Evolutionary conservation across 2,888 invertebrate species (phyloP).

Genomic region (Phasia obesa): DNA sequence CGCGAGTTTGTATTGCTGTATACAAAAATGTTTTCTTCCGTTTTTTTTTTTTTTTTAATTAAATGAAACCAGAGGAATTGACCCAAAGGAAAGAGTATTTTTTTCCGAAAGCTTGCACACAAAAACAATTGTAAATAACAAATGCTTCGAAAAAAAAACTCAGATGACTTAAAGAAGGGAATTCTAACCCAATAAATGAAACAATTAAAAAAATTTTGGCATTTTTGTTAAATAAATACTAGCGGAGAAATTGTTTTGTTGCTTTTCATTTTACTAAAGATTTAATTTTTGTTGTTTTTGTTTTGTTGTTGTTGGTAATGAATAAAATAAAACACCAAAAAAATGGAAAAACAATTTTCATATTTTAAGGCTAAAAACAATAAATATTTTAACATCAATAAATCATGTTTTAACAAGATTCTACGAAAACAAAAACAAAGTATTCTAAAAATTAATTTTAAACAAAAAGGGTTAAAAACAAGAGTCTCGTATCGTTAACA

Average conservation of each 20-base stretch:
- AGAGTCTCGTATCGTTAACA: slow-evolving; percentile 19
- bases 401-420: slow-evolving; percentile 78
- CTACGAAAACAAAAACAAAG: slow-evolving; percentile 45
- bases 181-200: slow-evolving; percentile 29
- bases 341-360: slow-evolving; percentile 69
- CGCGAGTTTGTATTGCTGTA: slow-evolving; percentile 57
- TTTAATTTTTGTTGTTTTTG: slow-evolving; percentile 26
- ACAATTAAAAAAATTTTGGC: slow-evolving; percentile 31
- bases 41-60: slow-evolving; percentile 79
- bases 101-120: slow-evolving; percentile 71
- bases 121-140: slow-evolving; percentile 68
- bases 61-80: slow-evolving; percentile 82
- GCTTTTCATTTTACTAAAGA: slow-evolving; percentile 7
- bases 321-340: slow-evolving; percentile 28
- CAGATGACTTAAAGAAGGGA: slow-evolving; percentile 58
- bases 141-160: slow-evolving; percentile 16
- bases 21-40: slow-evolving; percentile 50
- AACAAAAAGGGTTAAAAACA: slow-evolving; percentile 56
- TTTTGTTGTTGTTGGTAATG: slow-evolving; percentile 15
- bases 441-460: slow-evolving; percentile 55
- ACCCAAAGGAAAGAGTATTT: slow-evolving; percentile 75
- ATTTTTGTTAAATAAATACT: slow-evolving; percentile 45
- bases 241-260: slow-evolving; percentile 9
- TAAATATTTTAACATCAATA: slow-evolving; percentile 81
- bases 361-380: slow-evolving; percentile 76